Base-by-base conservation (phyloP, 2,797 vertebrate species). In the Cyprinodon diabolis region DNA sequence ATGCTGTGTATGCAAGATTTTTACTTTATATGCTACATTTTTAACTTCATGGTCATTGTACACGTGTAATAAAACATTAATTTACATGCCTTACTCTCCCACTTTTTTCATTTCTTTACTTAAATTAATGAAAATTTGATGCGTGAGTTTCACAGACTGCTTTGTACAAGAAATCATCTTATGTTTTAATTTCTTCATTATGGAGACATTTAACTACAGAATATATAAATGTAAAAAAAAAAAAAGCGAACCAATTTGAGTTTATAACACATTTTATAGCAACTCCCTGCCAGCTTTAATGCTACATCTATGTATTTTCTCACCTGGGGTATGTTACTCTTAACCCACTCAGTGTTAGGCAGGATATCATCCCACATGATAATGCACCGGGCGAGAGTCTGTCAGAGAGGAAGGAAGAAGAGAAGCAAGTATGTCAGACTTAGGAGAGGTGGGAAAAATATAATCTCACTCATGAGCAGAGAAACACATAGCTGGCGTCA, bases 351-450 rank as follows among this genome's bases (percentile, higher is more conserved):
- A 21, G 96, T 95, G 89, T 96, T 96, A 51, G 98, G 98, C 75
- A 98, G 90, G 90, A 99, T 99, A 89, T 99, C 97, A 90, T 99
- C 97, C 98, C 98, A 99, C 93, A 99, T 94, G 92, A 99, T 99
- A 80, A 99, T 95, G 87, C 98, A 98, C 57, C 97, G 96, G 78
- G 98, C 97, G 71, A 99, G 94, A 58, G 97, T 99, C 98, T 99
- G 82, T 72, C 40, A 68, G 57, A 70, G 19, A 80, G 10, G 52
- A 8, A 68, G 74, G 47, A 71, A 35, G 1, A 47, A 49, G 56
- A 75, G 25, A 75, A 21, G 57, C 0, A 58, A 48, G 9, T 63
- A n/a, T 2, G 76, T 6, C 45, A 69, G 69, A 82, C 71, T 54
- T 78, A 68, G 12, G 47, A 77, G 75, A 84, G 14, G 67, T 82